These are phyloP conservation scores for Taenioides sp. DNA, from an alignment of 2,797 vertebrate species.

Conservation along the genomic window DNA sequence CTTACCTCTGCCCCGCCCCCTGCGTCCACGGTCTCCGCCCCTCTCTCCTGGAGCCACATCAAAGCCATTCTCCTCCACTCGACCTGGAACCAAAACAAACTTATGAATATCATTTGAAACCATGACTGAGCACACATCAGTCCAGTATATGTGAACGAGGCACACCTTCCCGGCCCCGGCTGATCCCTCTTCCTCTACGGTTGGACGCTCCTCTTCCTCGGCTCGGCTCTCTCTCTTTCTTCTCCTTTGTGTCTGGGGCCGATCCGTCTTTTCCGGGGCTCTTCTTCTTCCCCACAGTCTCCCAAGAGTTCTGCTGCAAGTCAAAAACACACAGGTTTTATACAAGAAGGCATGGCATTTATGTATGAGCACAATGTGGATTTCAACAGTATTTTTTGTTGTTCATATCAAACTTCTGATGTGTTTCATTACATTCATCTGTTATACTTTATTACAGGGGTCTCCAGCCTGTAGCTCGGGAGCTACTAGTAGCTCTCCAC, in stretches of 20 bases:
- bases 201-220: constrained; percentile 84
- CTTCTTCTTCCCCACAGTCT: constrained; percentile 96
- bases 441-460: too few species aligned
- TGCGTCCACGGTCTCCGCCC: constrained; percentile 86
- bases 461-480: too few species aligned
- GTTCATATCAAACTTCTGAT: too few species aligned
- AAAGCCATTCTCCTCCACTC: constrained; percentile 91
- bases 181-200: constrained; percentile 87
- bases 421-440: too few species aligned
- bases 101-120: neutral
- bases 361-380: neutral
- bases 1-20: constrained; percentile 89
- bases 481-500: too few species aligned
- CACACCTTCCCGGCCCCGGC: constrained; percentile 86
- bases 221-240: constrained; percentile 86
- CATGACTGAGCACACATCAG: neutral
- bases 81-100: constrained; percentile 70
- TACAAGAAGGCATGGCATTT: neutral
- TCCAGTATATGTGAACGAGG: too few species aligned
- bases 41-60: constrained; percentile 86
- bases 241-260: constrained; percentile 83
- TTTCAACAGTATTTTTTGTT: too few species aligned
- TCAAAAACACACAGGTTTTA: neutral
- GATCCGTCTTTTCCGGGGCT: constrained; percentile 88
- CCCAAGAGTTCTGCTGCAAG: constrained; percentile 88